A percentile compares a stretch with the other conserved stretches of the same genome.
phyloP scores from a whole-genome alignment of 2,113 vertebrate species.

The Holacanthus passer region DNA sequence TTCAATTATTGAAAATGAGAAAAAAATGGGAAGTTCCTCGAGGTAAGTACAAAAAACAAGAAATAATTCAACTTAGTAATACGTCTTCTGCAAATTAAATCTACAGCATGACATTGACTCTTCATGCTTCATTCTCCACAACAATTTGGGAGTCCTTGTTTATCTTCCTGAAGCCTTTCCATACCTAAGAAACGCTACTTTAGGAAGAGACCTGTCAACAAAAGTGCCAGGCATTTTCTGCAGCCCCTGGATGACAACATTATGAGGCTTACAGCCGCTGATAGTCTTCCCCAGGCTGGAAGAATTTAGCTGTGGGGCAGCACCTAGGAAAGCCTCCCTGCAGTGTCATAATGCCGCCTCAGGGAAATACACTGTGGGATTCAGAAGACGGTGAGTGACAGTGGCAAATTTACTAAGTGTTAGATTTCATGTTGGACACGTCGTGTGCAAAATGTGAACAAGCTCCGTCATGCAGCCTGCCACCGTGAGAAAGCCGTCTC shows the following conservation, averaged over 20 bases:
- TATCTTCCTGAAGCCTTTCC: conserved; percentile 9
- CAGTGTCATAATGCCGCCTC: conserved; percentile 10
- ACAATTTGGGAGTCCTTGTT: background rate
- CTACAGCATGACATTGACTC: background rate
- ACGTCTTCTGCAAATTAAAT: background rate
- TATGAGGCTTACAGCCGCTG: conserved; percentile 14
- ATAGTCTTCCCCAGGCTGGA: conserved; percentile 17
- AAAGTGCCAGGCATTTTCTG: conserved; percentile 29
- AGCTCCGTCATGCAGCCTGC: background rate
- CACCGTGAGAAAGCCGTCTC: background rate
- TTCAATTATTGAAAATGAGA: background rate
- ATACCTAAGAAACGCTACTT: background rate
- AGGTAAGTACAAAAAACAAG: background rate
- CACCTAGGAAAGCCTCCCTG: conserved; percentile 16
- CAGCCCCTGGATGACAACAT: conserved; percentile 33
- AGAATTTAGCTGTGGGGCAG: conserved; percentile 30
- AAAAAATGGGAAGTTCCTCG: background rate
- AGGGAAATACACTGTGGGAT: background rate
- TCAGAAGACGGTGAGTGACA: conserved; percentile 54
- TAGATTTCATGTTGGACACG: conserved; percentile 39
- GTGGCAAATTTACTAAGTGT: conserved; percentile 43
- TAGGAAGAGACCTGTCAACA: conserved; percentile 3
- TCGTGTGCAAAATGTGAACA: conserved; percentile 39
- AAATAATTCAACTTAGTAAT: background rate
- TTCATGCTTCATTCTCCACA: background rate